Evolutionary conservation across 2,888 invertebrate genomes (phyloP).

Genomic region (Molorchus minor): DNA sequence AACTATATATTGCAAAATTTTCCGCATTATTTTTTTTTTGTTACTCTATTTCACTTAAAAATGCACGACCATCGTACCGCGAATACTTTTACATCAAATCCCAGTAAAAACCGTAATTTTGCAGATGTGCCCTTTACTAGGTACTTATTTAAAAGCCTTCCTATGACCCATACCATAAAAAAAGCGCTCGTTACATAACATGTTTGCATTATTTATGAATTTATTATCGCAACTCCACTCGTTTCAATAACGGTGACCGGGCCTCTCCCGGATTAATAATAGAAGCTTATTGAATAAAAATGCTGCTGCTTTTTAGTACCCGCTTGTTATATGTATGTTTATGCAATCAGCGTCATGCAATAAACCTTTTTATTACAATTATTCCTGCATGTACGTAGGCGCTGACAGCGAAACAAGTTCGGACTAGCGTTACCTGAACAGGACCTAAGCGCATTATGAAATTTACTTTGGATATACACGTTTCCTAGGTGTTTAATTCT

Average conservation of each 20-base stretch:
- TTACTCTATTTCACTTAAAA: no score
- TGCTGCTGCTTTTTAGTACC: constrained; percentile 3
- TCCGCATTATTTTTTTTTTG: no score
- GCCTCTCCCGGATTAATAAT: constrained; percentile 14
- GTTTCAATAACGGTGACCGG: constrained; percentile 5
- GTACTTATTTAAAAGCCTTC: no score
- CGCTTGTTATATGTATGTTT: constrained; percentile 12
- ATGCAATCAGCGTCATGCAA: constrained; percentile 33
- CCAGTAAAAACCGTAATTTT: no score
- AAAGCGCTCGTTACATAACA: not conserved
- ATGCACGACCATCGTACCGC: no score
- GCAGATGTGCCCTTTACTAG: no score
- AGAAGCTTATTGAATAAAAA: constrained; percentile 24
- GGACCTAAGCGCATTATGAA: constrained; percentile 5
- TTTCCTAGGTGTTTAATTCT: constrained; percentile 9
- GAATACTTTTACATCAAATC: no score
- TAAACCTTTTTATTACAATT: constrained; percentile 32
- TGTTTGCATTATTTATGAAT: constrained; percentile 21
- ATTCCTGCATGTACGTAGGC: constrained; percentile 9
- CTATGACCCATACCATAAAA: no score
- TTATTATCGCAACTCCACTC: constrained; percentile 13
- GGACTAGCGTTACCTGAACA: not conserved
- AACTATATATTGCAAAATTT: no score
- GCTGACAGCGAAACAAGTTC: constrained; percentile 7
- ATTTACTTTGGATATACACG: constrained; percentile 3